These are phyloP conservation scores for Magallana nippona DNA, from an alignment of 2,888 invertebrate species.

Conservation along the genomic window DNA sequence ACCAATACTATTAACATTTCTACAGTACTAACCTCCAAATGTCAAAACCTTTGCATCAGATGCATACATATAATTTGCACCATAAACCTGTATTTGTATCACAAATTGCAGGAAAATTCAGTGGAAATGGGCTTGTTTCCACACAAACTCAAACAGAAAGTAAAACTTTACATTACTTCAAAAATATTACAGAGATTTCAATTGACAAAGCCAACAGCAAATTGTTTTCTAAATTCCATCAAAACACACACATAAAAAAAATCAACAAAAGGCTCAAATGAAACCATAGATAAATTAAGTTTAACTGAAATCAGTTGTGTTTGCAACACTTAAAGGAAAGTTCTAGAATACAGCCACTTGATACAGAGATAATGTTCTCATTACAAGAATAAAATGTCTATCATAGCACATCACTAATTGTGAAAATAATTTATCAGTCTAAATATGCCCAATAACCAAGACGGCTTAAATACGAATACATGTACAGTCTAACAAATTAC, in stretches of 20 bases:
- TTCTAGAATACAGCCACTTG: not conserved
- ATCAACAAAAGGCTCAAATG: too few relatives aligned
- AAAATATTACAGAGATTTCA: not conserved
- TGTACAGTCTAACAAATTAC: not conserved
- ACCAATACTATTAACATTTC: conserved; percentile 4
- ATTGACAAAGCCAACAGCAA: not conserved
- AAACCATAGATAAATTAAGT: too few relatives aligned
- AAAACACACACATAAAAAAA: not conserved
- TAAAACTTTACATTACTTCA: not conserved
- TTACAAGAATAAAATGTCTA: not conserved
- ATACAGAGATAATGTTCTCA: not conserved
- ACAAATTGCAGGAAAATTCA: not conserved
- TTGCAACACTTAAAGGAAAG: too few relatives aligned
- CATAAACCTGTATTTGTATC: conserved; percentile 13
- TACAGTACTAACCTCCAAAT: not conserved
- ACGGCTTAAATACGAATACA: not conserved
- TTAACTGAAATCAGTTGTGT: too few relatives aligned
- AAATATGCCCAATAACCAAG: conserved; percentile 6
- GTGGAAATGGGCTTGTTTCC: too few relatives aligned
- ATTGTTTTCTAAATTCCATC: not conserved
- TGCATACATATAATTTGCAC: conserved; percentile 1
- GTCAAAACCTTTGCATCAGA: conserved; percentile 21
- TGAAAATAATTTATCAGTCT: not conserved
- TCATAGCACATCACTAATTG: not conserved
- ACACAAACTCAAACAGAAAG: not conserved